phyloP scores from a whole-genome alignment of 2,113 vertebrate genomes.

The Apteryx owenii region DNA sequence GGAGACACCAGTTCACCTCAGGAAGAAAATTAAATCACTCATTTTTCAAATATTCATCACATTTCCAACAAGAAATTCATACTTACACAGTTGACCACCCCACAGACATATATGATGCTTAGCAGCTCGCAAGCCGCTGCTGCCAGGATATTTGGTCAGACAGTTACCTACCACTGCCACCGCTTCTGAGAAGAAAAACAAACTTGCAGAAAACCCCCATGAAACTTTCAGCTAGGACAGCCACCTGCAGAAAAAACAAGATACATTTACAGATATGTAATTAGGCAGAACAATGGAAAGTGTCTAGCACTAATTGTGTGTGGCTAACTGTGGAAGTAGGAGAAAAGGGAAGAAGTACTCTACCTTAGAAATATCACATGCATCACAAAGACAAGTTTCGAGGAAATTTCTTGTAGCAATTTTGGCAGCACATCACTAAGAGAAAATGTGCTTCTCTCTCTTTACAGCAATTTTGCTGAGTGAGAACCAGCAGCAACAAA shows the following conservation, averaged over 20 bases:
- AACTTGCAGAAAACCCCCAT: neutral
- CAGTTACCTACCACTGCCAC: neutral
- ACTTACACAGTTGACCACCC: neutral
- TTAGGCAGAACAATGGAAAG: neutral
- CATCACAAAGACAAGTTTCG: neutral
- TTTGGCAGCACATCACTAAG: neutral
- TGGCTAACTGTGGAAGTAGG: neutral
- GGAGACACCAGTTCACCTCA: neutral
- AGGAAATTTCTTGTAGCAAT: neutral
- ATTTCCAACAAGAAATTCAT: neutral
- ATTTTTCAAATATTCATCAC: rapidly evolving
- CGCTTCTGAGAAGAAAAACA: neutral
- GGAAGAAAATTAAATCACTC: neutral
- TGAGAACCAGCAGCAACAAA: neutral
- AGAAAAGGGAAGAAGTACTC: neutral
- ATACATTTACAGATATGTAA: neutral
- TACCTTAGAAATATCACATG: neutral
- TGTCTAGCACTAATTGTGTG: too few species aligned
- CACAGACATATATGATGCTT: neutral
- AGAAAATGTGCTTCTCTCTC: neutral
- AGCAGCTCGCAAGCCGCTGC: neutral
- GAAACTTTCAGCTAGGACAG: neutral
- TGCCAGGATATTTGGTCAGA: neutral
- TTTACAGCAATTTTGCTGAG: neutral
- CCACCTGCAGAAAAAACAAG: neutral